A percentile compares a stretch with the other conserved stretches of the same genome.
Evolutionary conservation across 2,888 invertebrate species (phyloP).

Genomic region (Theretra japonica): DNA sequence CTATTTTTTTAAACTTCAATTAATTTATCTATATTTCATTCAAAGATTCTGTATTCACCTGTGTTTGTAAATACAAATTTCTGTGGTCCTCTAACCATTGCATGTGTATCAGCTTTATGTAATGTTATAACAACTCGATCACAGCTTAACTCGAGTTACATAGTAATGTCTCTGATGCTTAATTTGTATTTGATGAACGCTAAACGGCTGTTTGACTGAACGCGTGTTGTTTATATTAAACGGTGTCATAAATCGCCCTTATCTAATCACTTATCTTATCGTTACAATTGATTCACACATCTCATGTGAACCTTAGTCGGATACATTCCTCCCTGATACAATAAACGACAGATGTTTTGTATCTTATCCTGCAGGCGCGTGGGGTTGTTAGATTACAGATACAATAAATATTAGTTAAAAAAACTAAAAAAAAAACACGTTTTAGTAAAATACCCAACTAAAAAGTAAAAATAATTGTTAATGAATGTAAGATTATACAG

Average conservation of each 20-base stretch:
- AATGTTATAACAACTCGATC: background rate
- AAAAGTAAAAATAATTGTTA: too few species aligned
- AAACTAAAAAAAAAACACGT: too few species aligned
- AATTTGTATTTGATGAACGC: constrained; percentile 14
- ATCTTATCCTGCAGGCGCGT: background rate
- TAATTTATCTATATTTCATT: too few species aligned
- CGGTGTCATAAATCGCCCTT: constrained; percentile 39
- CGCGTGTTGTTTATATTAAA: constrained; percentile 33
- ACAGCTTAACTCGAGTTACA: background rate
- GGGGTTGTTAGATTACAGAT: too few species aligned
- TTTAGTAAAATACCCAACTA: too few species aligned
- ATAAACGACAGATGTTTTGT: background rate
- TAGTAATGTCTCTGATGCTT: background rate
- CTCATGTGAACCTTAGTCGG: constrained; percentile 27
- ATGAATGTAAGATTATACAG: too few species aligned
- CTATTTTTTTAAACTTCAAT: too few species aligned
- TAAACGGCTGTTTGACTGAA: constrained; percentile 20
- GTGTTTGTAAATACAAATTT: too few species aligned
- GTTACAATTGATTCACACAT: constrained; percentile 36
- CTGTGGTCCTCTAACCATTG: background rate
- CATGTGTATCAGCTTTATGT: background rate
- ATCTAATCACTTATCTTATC: constrained; percentile 45
- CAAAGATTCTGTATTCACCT: too few species aligned
- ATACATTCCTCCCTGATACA: background rate
- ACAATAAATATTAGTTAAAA: too few species aligned